Evolutionary conservation across 2,797 vertebrate genomes (phyloP).

Genomic region (Sciaenops ocellatus): DNA sequence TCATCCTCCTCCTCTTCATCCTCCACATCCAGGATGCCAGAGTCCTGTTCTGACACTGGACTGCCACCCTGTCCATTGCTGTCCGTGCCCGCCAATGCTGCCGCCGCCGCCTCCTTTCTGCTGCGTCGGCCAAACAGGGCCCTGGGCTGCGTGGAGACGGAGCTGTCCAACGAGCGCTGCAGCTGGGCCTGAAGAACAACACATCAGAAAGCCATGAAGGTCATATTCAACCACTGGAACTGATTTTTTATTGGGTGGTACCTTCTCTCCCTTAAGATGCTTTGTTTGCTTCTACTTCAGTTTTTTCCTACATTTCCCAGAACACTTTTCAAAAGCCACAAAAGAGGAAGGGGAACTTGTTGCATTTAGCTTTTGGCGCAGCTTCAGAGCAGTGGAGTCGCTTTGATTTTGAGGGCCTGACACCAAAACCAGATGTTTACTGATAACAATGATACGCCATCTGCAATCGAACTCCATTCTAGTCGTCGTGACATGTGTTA

Average conservation of each 20-base stretch:
- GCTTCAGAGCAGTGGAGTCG: constrained; percentile 50
- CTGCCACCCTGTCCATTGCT: constrained; percentile 86
- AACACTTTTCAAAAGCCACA: constrained; percentile 29
- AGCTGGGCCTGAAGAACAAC: constrained; percentile 89
- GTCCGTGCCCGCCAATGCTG: constrained; percentile 71
- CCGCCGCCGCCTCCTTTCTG: constrained; percentile 82
- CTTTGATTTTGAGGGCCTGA: constrained; percentile 59
- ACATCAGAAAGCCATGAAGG: not conserved
- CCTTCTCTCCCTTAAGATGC: not conserved
- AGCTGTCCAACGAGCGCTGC: constrained; percentile 91
- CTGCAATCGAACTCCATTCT: not conserved
- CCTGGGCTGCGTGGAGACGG: constrained; percentile 87
- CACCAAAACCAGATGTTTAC: constrained; percentile 65
- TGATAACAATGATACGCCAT: constrained; percentile 31
- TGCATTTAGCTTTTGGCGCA: constrained; percentile 45
- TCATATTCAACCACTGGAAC: not conserved
- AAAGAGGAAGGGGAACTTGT: constrained; percentile 5
- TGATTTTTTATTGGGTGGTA: not conserved
- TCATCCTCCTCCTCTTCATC: constrained; percentile 94
- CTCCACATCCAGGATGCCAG: constrained; percentile 93
- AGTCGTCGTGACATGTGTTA: not conserved
- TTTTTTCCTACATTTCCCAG: constrained; percentile 58
- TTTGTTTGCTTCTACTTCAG: constrained; percentile 33
- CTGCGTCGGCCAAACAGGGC: constrained; percentile 82
- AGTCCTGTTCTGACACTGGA: constrained; percentile 92